Conservation (phyloP, 2,888 invertebrate species). For the Stratiomys singularior region DNA sequence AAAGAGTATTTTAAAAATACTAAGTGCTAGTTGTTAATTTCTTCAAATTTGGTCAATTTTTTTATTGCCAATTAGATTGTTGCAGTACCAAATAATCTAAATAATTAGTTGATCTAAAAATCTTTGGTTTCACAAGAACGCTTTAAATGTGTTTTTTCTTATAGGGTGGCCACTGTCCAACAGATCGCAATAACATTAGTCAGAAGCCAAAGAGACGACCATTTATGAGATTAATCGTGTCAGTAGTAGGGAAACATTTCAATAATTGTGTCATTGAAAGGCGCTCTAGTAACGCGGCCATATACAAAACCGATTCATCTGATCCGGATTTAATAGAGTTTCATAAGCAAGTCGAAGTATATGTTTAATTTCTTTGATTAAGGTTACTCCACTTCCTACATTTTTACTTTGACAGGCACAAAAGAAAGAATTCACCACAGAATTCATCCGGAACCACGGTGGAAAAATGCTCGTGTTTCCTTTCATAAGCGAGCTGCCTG, state of each 20-base stretch:
- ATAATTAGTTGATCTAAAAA: too few species aligned
- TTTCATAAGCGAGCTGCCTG: slow-evolving; percentile 61
- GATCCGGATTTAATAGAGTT: slow-evolving; percentile 49
- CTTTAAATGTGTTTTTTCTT: neutral
- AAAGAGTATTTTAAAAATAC: too few species aligned
- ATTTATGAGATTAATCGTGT: slow-evolving; percentile 62
- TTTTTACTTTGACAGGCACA: neutral
- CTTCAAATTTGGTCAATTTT: too few species aligned
- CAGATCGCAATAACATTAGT: slow-evolving; percentile 60
- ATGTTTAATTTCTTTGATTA: neutral
- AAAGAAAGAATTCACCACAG: slow-evolving; percentile 39
- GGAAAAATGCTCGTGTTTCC: slow-evolving; percentile 63
- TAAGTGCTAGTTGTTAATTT: too few species aligned
- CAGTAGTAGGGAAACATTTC: slow-evolving; percentile 63
- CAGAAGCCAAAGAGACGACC: slow-evolving; percentile 61
- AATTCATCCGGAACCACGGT: slow-evolving; percentile 59
- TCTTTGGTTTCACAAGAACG: too few species aligned
- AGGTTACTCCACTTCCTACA: neutral
- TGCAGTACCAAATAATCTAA: neutral
- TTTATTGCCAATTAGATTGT: too few species aligned
- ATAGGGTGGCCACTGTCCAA: slow-evolving; percentile 60
- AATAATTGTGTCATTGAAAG: slow-evolving; percentile 53
- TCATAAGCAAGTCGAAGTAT: neutral
- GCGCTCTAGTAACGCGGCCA: slow-evolving; percentile 54
- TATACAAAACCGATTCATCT: slow-evolving; percentile 58